A percentile compares a stretch with the other conserved stretches of the same genome.
These are phyloP conservation scores for Habroteleia sp. DNA, from an alignment of 2,888 invertebrate genomes.

Conservation along the genomic window DNA sequence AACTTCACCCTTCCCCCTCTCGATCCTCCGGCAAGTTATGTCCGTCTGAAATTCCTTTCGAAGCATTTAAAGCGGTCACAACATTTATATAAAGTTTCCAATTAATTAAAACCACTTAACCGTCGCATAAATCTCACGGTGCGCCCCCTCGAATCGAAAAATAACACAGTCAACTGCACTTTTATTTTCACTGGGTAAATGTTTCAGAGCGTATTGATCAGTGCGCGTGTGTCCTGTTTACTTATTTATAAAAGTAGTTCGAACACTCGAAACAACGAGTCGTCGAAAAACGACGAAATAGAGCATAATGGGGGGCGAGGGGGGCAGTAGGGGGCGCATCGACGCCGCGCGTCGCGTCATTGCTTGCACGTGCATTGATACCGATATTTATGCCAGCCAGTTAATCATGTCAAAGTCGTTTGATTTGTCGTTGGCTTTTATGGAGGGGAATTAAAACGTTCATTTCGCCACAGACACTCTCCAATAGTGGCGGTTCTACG, in stretches of 20 bases:
- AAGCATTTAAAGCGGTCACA: constrained; percentile 5
- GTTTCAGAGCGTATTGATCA: constrained; percentile 47
- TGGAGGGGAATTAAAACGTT: constrained; percentile 81
- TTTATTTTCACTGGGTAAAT: constrained; percentile 41
- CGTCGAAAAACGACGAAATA: constrained; percentile 49
- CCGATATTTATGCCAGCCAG: constrained; percentile 80
- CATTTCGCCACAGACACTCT: constrained; percentile 80
- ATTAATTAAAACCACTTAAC: constrained; percentile 52
- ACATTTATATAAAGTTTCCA: constrained; percentile 38
- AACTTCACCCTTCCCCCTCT: too few species aligned
- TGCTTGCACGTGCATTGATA: constrained; percentile 80
- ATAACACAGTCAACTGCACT: constrained; percentile 45
- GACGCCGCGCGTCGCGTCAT: constrained; percentile 76
- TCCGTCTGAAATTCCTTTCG: constrained; percentile 1
- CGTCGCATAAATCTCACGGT: constrained; percentile 29
- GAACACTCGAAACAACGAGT: constrained; percentile 44
- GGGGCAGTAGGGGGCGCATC: constrained; percentile 38
- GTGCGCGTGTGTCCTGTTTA: constrained; percentile 44
- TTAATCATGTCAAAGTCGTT: constrained; percentile 80
- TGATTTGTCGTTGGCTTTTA: constrained; percentile 81
- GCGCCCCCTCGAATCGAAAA: constrained; percentile 16
- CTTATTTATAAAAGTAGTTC: constrained; percentile 61
- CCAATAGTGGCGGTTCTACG: constrained; percentile 74
- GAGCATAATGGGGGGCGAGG: constrained; percentile 9
- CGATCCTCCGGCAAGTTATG: too few species aligned